phyloP scores from a whole-genome alignment of 2,888 invertebrate genomes.

The Uropetala carovei region DNA sequence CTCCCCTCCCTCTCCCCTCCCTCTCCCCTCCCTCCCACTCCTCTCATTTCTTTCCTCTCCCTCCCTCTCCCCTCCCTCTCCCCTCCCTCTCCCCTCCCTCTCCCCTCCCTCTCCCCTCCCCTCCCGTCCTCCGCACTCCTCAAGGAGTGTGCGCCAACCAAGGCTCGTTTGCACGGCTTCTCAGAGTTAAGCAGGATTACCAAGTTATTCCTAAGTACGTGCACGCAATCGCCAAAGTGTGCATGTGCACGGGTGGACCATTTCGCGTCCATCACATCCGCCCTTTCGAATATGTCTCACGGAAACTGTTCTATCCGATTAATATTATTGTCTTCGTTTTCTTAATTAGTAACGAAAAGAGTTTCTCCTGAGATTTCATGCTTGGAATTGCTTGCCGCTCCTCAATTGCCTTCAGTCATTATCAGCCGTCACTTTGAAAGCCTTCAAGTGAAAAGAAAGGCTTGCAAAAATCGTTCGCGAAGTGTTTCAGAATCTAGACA shows the following conservation, averaged over 20 bases:
- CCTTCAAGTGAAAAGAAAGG: no score
- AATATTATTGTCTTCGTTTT: no score
- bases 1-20: not conserved
- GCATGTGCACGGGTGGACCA: not conserved
- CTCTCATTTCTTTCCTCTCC: not conserved
- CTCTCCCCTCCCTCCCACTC: not conserved
- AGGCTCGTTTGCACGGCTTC: not conserved
- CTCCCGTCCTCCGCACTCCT: not conserved
- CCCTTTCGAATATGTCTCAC: not conserved
- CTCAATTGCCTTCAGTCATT: no score
- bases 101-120: not conserved
- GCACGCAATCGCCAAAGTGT: not conserved
- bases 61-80: not conserved
- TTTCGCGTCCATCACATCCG: not conserved
- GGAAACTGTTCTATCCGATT: no score
- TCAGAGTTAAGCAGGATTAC: not conserved
- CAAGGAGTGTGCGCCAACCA: not conserved
- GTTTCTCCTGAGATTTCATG: no score
- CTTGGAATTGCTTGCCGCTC: no score
- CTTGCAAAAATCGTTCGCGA: no score
- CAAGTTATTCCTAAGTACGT: not conserved
- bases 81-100: not conserved
- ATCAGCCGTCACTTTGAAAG: no score
- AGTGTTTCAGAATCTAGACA: no score
- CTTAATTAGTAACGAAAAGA: no score